These are phyloP conservation scores for Denticeps clupeoides DNA, from an alignment of 2,797 vertebrate species.

Conservation along the genomic window DNA sequence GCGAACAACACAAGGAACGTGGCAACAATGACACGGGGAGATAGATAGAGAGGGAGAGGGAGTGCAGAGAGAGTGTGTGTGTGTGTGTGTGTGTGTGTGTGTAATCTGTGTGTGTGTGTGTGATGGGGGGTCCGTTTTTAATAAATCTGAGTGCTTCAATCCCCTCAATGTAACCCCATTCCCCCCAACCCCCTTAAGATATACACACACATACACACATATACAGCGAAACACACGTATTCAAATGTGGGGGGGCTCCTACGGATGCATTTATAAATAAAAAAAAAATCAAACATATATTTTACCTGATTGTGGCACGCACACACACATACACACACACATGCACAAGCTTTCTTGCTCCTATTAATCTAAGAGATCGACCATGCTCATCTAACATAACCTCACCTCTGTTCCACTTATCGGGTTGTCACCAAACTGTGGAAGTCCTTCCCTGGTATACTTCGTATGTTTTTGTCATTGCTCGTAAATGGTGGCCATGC, in stretches of 20 bases:
- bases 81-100: too few species aligned
- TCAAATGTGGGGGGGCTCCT: too few species aligned
- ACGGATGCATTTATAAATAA: too few species aligned
- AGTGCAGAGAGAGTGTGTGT: conserved; percentile 1
- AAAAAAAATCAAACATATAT: too few species aligned
- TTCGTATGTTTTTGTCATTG: too few species aligned
- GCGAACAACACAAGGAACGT: conserved; percentile 49
- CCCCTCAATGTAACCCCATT: conserved; percentile 37
- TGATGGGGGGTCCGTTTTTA: conserved; percentile 48
- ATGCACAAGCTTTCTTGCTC: conserved; percentile 4
- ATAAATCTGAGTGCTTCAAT: conserved; percentile 68
- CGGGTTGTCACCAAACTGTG: too few species aligned
- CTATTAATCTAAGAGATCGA: too few species aligned
- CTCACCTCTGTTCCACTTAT: too few species aligned
- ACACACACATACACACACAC: background rate
- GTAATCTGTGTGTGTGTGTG: too few species aligned
- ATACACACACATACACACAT: conserved; percentile 1
- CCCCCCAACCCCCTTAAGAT: conserved; percentile 13
- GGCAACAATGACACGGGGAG: conserved; percentile 50
- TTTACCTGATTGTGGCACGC: background rate
- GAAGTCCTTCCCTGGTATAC: too few species aligned
- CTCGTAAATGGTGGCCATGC: too few species aligned
- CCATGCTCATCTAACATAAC: too few species aligned
- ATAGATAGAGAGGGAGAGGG: conserved; percentile 14
- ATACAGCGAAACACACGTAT: background rate